Percentiles rank a stretch among this genome's conserved stretches.
Evolutionary conservation across 2,113 vertebrate genomes (phyloP).

Genomic region (Australoheros scitulus): DNA sequence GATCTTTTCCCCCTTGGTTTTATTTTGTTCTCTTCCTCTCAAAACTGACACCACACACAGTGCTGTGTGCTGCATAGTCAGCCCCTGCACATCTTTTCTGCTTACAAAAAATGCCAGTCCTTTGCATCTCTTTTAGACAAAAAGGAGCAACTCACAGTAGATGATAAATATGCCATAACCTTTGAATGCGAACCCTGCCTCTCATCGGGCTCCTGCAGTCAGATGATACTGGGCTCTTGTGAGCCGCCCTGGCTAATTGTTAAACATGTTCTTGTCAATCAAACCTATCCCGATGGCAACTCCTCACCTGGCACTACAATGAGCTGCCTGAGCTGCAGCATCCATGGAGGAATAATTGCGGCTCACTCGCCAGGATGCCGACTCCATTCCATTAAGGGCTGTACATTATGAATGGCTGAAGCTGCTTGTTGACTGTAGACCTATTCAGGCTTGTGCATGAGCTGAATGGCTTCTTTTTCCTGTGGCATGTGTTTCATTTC

Average conservation of each 20-base stretch:
- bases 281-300: conserved; percentile 63
- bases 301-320: conserved; percentile 54
- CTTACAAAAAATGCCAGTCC: conserved; percentile 22
- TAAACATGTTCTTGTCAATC: conserved; percentile 79
- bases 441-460: conserved; percentile 41
- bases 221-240: conserved; percentile 45
- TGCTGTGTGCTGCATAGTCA: conserved; percentile 20
- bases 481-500: conserved; percentile 50
- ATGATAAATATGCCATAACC: conserved; percentile 68
- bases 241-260: conserved; percentile 71
- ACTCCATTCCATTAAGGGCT: conserved; percentile 61
- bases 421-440: conserved; percentile 49
- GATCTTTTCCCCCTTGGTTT: conserved; percentile 9
- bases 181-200: conserved; percentile 47
- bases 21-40: conserved; percentile 14
- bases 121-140: conserved; percentile 25
- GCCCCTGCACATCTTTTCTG: conserved; percentile 8
- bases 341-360: conserved; percentile 55
- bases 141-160: conserved; percentile 25
- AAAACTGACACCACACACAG: conserved; percentile 13
- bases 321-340: conserved; percentile 39
- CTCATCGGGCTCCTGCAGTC: conserved; percentile 54
- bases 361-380: conserved; percentile 37
- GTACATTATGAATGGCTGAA: conserved; percentile 52
- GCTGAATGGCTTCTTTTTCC: conserved; percentile 37